Base-by-base conservation (phyloP, 2,797 vertebrate species). In the Luscinia luscinia region DNA sequence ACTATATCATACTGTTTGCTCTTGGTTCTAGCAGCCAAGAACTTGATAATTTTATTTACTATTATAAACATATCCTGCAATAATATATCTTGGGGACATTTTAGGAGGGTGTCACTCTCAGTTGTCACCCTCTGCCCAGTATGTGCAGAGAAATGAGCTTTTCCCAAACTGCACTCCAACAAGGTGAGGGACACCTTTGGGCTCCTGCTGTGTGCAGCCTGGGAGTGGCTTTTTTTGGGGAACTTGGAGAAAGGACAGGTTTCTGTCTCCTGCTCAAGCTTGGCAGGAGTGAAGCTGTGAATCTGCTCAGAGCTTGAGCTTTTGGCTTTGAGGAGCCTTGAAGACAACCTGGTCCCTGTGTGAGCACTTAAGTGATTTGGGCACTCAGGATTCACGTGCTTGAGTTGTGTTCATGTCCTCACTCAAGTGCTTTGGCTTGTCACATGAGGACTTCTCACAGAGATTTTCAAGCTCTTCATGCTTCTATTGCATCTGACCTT, bases 401-500 rank as follows among this genome's bases (percentile, higher is more conserved):
- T 4, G 14, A 78, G n/a, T 12, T 84, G 22, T 67, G 40, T 52
- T 74, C 36, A 12, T 69, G 58, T 62, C 40, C 43, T 49, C 26
- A 54, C 40, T 28, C 45, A 54, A 68, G 73, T 19, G 15, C 51
- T 75, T 75, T 66, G 27, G 2, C 34, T 64, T 52, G 79, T 82
- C 90, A 90, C 48, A 52, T 36, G 79, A 66, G 28, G 69, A 26
- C 48, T 51, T 51, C 75, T 87, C 78, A 69, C 58, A 54, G 8
- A 30, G 24, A 34, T 86, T 88, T 88, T 78, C 66, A 82, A 82
- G 63, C 40, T 89, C 34, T 90, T 84, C 16, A 7, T 8, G 2
- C 40, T 88, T 76, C 59, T 74, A 5, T 67, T 87, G 59, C 51
- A 66, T 79, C 63, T 91, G 86, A 90, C 51, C 73, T 93, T 90